phyloP scores from a whole-genome alignment of 23 tunicate species.

The Clavelina lepadiformis region DNA sequence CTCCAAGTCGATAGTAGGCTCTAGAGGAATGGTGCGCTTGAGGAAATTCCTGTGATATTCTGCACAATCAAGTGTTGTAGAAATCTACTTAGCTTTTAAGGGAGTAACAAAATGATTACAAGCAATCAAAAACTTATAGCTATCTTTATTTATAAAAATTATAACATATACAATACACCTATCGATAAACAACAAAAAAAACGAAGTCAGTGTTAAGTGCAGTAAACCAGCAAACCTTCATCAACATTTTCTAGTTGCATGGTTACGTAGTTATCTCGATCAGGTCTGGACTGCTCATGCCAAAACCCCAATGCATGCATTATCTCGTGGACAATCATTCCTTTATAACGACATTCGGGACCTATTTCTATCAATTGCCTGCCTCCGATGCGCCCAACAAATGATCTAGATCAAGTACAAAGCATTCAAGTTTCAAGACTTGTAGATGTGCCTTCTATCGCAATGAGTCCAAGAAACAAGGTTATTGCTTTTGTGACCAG shows the following conservation, averaged over 20 bases:
- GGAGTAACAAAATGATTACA: too few species aligned
- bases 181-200: too few species aligned
- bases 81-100: too few species aligned
- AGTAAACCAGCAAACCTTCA: too few species aligned
- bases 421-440: background rate
- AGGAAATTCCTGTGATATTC: too few species aligned
- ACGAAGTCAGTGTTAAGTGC: too few species aligned
- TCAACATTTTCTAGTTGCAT: slow-evolving; percentile 37
- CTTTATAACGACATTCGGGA: slow-evolving; percentile 2
- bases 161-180: background rate
- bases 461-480: background rate
- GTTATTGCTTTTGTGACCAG: too few species aligned
- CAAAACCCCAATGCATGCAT: slow-evolving; percentile 60
- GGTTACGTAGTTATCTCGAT: slow-evolving; percentile 37
- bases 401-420: background rate
- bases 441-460: background rate
- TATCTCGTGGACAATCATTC: slow-evolving; percentile 43
- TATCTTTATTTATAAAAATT: too few species aligned
- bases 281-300: slow-evolving; percentile 68
- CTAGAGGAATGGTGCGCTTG: background rate
- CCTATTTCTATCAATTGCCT: slow-evolving; percentile 1
- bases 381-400: slow-evolving; percentile 13
- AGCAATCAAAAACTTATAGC: too few species aligned
- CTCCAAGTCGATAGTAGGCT: background rate
- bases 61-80: too few species aligned